Conservation (phyloP, 1,140 invertebrate genomes). For the Plutomurus gul region DNA sequence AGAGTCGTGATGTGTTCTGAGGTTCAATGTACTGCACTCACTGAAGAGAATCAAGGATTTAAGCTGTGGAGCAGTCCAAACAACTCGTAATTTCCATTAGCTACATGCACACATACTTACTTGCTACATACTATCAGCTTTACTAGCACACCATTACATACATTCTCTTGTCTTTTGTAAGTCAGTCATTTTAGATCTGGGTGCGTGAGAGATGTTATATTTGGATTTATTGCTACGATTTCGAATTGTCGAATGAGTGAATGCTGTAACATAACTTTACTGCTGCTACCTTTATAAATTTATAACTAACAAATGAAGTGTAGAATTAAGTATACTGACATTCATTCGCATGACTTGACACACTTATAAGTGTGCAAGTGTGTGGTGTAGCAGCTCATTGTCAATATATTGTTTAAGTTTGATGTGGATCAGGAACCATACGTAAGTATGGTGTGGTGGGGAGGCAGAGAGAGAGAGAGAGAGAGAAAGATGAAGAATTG, state of each 20-base stretch:
- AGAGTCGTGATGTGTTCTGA: conserved; percentile 6
- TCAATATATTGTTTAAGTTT: not conserved
- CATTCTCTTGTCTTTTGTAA: too few species aligned
- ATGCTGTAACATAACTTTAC: not conserved
- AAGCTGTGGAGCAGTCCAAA: not conserved
- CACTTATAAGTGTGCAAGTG: not conserved
- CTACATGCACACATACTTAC: not conserved
- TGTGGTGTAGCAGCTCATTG: too few species aligned
- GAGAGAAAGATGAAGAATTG: too few species aligned
- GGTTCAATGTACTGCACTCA: not conserved
- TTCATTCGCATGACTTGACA: conserved; percentile 10
- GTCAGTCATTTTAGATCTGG: not conserved
- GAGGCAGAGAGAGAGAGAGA: too few species aligned
- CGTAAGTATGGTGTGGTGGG: too few species aligned
- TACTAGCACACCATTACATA: too few species aligned
- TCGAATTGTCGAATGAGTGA: not conserved
- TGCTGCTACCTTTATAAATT: not conserved
- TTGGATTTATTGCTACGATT: not conserved
- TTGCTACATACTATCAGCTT: not conserved
- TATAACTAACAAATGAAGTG: not conserved
- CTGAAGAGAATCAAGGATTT: conserved; percentile 11
- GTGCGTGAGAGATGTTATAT: not conserved
- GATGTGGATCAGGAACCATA: not conserved
- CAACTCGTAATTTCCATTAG: conserved; percentile 24
- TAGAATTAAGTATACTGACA: not conserved